These are phyloP conservation scores for Heloderma charlesbogerti DNA, from an alignment of 2,113 vertebrate species.

Conservation along the genomic window DNA sequence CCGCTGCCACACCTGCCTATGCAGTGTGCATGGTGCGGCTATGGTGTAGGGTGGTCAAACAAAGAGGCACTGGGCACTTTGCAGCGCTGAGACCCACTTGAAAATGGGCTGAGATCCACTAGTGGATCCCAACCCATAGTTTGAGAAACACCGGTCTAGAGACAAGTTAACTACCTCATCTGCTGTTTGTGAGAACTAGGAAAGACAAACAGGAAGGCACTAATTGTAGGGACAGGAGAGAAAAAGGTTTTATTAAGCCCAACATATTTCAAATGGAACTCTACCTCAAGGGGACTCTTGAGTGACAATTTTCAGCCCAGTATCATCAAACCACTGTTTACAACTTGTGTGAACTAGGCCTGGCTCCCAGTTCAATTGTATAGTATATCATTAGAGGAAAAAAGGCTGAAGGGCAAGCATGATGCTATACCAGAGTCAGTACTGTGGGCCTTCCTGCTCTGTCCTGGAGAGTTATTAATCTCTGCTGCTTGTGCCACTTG, in stretches of 20 bases:
- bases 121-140: no score
- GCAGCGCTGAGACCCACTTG: no score
- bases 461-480: not conserved
- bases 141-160: not conserved
- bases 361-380: not conserved
- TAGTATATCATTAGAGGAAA: not conserved
- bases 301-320: not conserved
- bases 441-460: not conserved
- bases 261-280: not conserved
- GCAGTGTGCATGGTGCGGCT: no score
- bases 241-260: not conserved
- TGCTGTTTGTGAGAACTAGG: not conserved
- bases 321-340: not conserved
- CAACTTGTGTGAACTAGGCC: not conserved
- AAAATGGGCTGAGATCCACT: no score
- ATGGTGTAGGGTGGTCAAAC: no score
- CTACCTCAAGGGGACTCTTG: not conserved
- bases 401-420: not conserved
- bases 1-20: no score
- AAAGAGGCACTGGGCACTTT: no score
- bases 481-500: not conserved
- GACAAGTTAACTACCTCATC: not conserved
- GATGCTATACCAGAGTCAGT: not conserved
- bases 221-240: not conserved
- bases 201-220: not conserved